These are phyloP conservation scores for Pterois miles DNA, from an alignment of 2,797 vertebrate genomes.

Conservation along the genomic window DNA sequence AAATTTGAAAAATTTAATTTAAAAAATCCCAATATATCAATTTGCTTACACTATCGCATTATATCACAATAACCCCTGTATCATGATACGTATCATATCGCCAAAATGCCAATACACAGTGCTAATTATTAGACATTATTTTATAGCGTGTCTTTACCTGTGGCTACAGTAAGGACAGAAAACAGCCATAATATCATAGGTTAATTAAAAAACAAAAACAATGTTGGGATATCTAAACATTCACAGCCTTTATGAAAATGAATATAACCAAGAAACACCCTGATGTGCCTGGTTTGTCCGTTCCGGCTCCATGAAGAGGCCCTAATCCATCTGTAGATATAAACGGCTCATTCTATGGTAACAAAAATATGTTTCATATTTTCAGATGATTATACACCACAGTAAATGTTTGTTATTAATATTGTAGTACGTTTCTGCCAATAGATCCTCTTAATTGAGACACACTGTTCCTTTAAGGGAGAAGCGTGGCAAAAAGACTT, in stretches of 20 bases:
- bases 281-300: not conserved
- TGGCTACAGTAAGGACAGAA: not conserved
- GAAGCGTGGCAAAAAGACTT: not conserved
- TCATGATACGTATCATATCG: too few species aligned
- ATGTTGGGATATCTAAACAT: not conserved
- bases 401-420: not conserved
- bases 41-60: too few species aligned
- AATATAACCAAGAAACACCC: not conserved
- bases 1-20: fast-evolving
- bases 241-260: not conserved
- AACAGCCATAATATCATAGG: not conserved
- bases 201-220: not conserved
- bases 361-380: too few species aligned
- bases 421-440: not conserved
- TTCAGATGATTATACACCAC: not conserved
- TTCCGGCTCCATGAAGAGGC: too few species aligned
- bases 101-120: too few species aligned
- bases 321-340: not conserved
- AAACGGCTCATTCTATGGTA: not conserved
- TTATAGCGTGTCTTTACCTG: not conserved
- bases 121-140: not conserved
- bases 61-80: too few species aligned
- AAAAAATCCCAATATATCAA: too few species aligned
- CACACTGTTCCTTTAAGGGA: too few species aligned
- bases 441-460: too few species aligned